phyloP scores from a whole-genome alignment of 2,888 invertebrate genomes.

The Prosapia bicincta region DNA sequence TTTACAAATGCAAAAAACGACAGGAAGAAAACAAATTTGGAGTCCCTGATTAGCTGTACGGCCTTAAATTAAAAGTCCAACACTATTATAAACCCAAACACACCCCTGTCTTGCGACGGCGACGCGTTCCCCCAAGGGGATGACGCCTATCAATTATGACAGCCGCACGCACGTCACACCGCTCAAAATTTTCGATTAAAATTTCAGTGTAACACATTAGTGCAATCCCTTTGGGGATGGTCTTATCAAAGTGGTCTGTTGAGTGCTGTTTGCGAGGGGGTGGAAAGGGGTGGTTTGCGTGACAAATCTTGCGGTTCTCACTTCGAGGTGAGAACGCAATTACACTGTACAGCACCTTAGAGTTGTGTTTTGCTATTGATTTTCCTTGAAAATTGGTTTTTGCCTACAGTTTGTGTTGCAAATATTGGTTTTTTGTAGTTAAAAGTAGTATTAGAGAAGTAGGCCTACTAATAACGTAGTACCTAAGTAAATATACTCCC shows the following conservation, averaged over 20 bases:
- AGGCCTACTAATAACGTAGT: too few species aligned
- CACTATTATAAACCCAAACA: neutral
- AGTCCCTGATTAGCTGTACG: neutral
- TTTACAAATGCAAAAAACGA: too few species aligned
- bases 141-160: constrained; percentile 30
- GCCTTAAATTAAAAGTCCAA: neutral
- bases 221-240: constrained; percentile 16
- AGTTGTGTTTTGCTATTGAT: too few species aligned
- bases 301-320: neutral
- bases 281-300: neutral
- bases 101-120: neutral
- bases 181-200: constrained; percentile 29
- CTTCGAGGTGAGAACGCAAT: neutral
- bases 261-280: neutral
- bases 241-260: constrained; percentile 2
- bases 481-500: too few species aligned
- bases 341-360: neutral
- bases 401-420: too few species aligned
- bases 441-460: too few species aligned
- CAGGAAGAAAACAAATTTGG: too few species aligned
- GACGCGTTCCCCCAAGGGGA: constrained; percentile 21
- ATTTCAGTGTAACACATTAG: constrained; percentile 30
- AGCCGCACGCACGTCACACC: constrained; percentile 7
- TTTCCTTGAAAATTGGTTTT: too few species aligned
- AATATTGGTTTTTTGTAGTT: too few species aligned